Evolutionary conservation across 2,888 invertebrate species (phyloP), one percentile per base, ranked within the genome.

Genomic region (Microctonus hyperodae): DNA sequence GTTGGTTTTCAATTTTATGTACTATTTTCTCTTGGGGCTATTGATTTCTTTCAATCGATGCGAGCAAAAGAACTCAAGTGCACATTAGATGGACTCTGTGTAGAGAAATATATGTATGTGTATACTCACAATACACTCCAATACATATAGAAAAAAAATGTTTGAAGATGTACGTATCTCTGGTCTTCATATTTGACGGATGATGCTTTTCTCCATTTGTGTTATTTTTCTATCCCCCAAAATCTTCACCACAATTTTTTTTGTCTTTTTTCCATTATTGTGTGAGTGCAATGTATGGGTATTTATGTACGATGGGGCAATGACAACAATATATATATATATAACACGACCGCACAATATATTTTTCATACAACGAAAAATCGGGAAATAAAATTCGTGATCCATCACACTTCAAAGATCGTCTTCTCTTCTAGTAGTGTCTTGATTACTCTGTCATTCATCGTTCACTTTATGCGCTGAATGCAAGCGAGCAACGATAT

Each of bases 351-450:
- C 13, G 23, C 6, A 23, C 23, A 23, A 33, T 16, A 16, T 13
- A n/a, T 2, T 16, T 33, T 64, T 33, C n/a, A 22, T 59, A 59
- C 64, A 16, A 6, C 16, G 16, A 44, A 3, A 53, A 59, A 57
- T 63, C 28, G 48, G 64, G 53, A 64, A 70, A 57, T 51, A 44
- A 44, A 16, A 44, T 44, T 67, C 40, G 31, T 63, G 64, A 72
- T 73, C 72, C 69, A 73, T 73, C 69, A 70, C 51, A 57, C 69
- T 68, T 62, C 55, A 68, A 62, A 63, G 62, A 67, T 59, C 31
- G 35, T 23, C 65, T 48, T 44, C 22, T 16, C 65, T 44, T 22
- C 13, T 65, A 33, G 10, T 22, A 50, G 35, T 59, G 62, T 70
- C 33, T 60, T 37, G 1, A 5, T 25, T 13, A 16, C 50, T 48